A percentile compares a stretch with the other conserved stretches of the same genome.
These are phyloP conservation scores for Melipona bicolor DNA, from an alignment of 2,888 invertebrate species.

Conservation along the genomic window DNA sequence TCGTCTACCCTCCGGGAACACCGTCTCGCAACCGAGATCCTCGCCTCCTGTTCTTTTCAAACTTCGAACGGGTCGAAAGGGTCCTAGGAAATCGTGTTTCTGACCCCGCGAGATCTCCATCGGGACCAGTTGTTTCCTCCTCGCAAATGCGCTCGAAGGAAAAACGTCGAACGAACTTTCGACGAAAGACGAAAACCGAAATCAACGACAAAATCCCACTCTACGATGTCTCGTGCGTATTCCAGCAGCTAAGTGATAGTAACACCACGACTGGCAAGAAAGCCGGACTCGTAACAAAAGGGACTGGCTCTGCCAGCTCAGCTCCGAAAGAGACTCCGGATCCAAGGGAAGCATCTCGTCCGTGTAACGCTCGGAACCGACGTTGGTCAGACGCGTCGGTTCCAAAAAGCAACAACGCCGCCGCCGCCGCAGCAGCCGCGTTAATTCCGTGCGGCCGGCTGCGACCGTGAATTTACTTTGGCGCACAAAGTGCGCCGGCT, in stretches of 20 bases:
- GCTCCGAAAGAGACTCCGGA: neutral
- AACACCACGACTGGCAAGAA: neutral
- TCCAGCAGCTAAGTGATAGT: neutral
- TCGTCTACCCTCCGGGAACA: neutral
- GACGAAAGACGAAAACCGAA: neutral
- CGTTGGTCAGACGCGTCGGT: neutral
- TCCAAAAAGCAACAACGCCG: constrained; percentile 11
- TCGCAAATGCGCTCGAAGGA: neutral
- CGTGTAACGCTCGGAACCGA: neutral
- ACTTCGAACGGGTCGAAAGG: neutral
- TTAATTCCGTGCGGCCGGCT: constrained; percentile 37
- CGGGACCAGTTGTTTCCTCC: neutral
- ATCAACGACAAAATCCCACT: neutral
- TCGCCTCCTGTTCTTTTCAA: neutral
- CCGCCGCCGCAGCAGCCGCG: constrained; percentile 5
- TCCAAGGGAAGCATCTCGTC: neutral
- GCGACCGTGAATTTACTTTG: constrained; percentile 46
- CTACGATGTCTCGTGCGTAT: neutral
- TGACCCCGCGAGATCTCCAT: no score
- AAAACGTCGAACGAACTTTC: neutral
- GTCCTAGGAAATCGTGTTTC: neutral
- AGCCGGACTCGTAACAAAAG: neutral
- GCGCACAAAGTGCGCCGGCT: constrained; percentile 46
- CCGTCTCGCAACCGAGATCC: constrained; percentile 5
- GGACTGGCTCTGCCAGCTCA: neutral